phyloP scores from a whole-genome alignment of 2,888 invertebrate genomes.

The Acanthococcus lagerstroemiae region DNA sequence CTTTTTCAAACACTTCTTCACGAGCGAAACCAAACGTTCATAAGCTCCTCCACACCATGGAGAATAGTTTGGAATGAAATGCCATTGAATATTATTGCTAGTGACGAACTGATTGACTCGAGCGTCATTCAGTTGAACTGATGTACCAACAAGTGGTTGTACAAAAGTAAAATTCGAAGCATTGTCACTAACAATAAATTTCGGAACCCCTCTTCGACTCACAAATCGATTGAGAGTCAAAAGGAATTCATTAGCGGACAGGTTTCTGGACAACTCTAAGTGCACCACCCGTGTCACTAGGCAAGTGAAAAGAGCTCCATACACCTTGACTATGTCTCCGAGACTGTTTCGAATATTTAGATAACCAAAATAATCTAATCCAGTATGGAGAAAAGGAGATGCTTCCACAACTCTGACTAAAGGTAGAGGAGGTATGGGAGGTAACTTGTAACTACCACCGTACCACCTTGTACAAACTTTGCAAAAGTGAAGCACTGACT shows the following conservation, averaged over 20 bases:
- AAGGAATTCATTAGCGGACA: background rate
- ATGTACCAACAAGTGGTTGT: too few relatives aligned
- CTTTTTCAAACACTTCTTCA: too few relatives aligned
- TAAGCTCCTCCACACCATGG: too few relatives aligned
- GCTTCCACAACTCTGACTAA: background rate
- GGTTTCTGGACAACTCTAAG: background rate
- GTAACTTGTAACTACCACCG: background rate
- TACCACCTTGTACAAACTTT: background rate
- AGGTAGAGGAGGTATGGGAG: background rate
- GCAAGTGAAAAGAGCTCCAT: background rate
- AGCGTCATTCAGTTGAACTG: too few relatives aligned
- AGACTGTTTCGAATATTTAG: background rate
- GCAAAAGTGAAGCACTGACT: background rate
- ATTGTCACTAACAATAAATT: too few relatives aligned
- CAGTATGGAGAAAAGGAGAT: background rate
- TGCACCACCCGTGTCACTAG: conserved; percentile 3
- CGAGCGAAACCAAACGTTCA: too few relatives aligned
- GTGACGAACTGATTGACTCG: too few relatives aligned
- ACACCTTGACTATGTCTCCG: background rate
- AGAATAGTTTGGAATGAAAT: too few relatives aligned
- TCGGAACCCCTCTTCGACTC: too few relatives aligned
- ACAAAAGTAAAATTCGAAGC: too few relatives aligned
- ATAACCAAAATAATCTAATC: background rate
- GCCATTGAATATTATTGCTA: too few relatives aligned
- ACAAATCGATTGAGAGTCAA: too few relatives aligned